Conservation (phyloP, 2,888 invertebrate species). For the Pristionchus japonicus region DNA sequence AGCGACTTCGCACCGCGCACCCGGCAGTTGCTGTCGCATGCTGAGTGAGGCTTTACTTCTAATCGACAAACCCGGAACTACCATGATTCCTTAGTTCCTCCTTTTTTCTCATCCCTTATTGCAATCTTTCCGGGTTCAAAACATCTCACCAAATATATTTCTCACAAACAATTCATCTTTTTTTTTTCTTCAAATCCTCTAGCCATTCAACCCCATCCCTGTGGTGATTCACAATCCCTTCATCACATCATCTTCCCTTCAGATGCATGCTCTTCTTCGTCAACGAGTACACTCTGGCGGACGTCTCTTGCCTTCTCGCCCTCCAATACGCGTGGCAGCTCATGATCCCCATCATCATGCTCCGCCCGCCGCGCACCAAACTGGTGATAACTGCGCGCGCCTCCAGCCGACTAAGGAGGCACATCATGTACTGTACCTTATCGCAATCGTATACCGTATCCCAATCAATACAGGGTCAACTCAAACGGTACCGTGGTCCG, state of each 20-base stretch:
- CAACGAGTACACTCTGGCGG: constrained; percentile 64
- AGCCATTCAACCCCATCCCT: no score
- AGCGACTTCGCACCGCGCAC: background rate
- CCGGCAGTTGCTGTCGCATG: background rate
- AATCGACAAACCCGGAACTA: background rate
- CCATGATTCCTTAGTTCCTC: no score
- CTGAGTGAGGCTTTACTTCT: constrained; percentile 9
- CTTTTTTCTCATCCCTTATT: no score
- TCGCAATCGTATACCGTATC: background rate
- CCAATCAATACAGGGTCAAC: background rate
- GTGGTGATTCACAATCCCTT: no score
- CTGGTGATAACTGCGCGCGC: constrained; percentile 56
- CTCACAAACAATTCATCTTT: no score
- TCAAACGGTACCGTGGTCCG: constrained; percentile 42
- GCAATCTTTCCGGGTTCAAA: no score
- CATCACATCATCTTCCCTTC: no score
- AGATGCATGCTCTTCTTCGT: constrained; percentile 60
- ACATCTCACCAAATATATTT: no score
- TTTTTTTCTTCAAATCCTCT: no score
- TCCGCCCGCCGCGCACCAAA: constrained; percentile 64
- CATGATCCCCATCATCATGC: constrained; percentile 63
- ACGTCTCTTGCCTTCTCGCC: constrained; percentile 60
- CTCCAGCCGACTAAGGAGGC: background rate
- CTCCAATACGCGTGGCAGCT: constrained; percentile 67
- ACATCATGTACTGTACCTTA: background rate